A percentile compares a stretch with the other conserved stretches of the same genome.
phyloP scores from a whole-genome alignment of 2,113 vertebrate genomes.

The Ictalurus furcatus region DNA sequence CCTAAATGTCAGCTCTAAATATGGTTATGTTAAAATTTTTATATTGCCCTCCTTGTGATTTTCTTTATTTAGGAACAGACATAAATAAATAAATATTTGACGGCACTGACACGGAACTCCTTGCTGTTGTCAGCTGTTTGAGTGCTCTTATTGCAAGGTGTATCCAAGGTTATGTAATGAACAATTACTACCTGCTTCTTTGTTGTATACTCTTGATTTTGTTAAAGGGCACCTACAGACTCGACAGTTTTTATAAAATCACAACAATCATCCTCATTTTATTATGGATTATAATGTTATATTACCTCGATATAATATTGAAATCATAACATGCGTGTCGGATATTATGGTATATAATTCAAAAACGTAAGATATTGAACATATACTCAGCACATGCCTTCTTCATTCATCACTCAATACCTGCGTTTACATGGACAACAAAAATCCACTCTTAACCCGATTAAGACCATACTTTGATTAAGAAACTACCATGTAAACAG shows the following conservation, averaged over 20 bases:
- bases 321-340: background rate
- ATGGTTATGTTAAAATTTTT: background rate
- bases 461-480: no score
- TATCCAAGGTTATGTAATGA: no score
- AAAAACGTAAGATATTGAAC: background rate
- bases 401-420: background rate
- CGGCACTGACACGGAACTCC: no score
- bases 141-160: background rate
- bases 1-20: background rate
- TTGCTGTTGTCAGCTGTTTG: background rate
- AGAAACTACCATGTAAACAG: no score
- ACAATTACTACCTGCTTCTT: background rate
- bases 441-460: no score
- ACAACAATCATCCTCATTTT: background rate
- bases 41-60: background rate
- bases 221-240: no score
- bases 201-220: background rate
- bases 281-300: background rate
- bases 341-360: background rate
- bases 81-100: no score
- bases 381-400: background rate
- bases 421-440: no score
- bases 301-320: background rate
- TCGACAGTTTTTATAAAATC: background rate
- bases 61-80: background rate